Conservation (phyloP, 2,888 invertebrate species). For the Hypselothyrea guttata region DNA sequence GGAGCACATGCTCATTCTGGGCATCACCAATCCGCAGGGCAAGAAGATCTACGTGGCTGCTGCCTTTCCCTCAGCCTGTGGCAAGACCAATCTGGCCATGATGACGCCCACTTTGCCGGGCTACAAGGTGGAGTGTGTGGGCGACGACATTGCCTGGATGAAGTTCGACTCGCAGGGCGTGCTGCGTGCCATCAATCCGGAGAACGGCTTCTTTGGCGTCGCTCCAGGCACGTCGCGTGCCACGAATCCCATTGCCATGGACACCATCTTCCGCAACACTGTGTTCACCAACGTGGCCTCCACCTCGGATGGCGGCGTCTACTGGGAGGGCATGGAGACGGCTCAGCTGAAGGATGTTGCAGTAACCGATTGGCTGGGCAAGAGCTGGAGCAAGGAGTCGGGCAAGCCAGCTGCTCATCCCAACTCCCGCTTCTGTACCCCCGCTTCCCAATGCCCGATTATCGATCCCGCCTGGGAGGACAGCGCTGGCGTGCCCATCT, state of each 20-base stretch:
- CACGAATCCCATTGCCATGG: constrained; percentile 99
- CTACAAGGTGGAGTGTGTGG: constrained; percentile 95
- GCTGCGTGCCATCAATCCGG: constrained; percentile 97
- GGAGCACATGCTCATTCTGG: constrained; percentile 99
- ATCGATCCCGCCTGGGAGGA: constrained; percentile 97
- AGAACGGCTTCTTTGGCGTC: constrained; percentile 99
- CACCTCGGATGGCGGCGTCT: constrained; percentile 97
- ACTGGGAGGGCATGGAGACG: constrained; percentile 98
- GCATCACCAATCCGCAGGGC: constrained; percentile 95
- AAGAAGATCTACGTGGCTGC: constrained; percentile 96
- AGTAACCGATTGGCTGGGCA: constrained; percentile 92
- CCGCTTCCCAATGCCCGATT: constrained; percentile 97
- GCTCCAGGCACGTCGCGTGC: constrained; percentile 95
- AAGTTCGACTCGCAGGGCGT: constrained; percentile 93
- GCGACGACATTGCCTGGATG: constrained; percentile 99
- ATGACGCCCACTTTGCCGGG: constrained; percentile 96
- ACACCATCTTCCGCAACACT: constrained; percentile 94
- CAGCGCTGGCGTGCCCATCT: constrained; percentile 96
- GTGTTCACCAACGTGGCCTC: constrained; percentile 98
- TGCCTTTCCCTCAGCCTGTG: constrained; percentile 99
- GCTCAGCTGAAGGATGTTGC: constrained; percentile 85
- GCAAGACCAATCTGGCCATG: constrained; percentile 99
- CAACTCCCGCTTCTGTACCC: constrained; percentile 98
- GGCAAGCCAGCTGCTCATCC: constrained; percentile 95
- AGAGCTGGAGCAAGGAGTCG: constrained; percentile 86